Evolutionary conservation across 2,888 invertebrate genomes (phyloP).

Genomic region (Choreutis nemorana): DNA sequence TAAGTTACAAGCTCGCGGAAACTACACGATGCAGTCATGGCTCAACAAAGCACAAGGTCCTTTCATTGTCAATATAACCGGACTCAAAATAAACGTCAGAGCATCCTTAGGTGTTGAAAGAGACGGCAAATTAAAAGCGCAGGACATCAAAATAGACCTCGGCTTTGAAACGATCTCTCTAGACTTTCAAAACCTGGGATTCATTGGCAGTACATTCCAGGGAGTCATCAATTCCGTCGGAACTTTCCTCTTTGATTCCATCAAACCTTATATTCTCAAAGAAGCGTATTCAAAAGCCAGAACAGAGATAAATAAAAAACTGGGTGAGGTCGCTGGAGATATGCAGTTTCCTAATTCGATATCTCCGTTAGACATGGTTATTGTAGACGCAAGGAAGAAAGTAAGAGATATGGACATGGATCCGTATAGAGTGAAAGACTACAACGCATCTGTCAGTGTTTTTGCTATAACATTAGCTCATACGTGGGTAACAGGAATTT

Average conservation of each 20-base stretch:
- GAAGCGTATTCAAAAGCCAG: constrained; percentile 80
- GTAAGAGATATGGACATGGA: constrained; percentile 74
- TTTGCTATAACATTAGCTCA: constrained; percentile 74
- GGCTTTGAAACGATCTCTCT: constrained; percentile 77
- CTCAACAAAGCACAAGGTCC: constrained; percentile 76
- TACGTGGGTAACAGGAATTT: constrained; percentile 81
- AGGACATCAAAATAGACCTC: constrained; percentile 82
- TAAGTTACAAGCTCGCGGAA: constrained; percentile 73
- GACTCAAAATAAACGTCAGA: constrained; percentile 72
- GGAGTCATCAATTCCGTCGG: constrained; percentile 84
- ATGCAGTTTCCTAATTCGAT: constrained; percentile 85
- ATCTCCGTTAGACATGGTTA: constrained; percentile 83
- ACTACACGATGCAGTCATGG: constrained; percentile 78
- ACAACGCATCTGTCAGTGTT: constrained; percentile 74
- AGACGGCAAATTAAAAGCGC: constrained; percentile 79
- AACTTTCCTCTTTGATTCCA: constrained; percentile 82
- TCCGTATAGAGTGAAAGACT: constrained; percentile 77
- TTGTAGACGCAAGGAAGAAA: constrained; percentile 76
- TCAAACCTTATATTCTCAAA: constrained; percentile 83
- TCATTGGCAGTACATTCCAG: constrained; percentile 74
- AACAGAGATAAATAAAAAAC: constrained; percentile 75
- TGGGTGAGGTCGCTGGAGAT: constrained; percentile 72
- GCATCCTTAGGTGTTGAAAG: constrained; percentile 76
- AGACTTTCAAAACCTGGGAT: constrained; percentile 84
- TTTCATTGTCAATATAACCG: constrained; percentile 77